Conservation (phyloP, 2,113 vertebrate species). For the Stegostoma tigrinum region DNA sequence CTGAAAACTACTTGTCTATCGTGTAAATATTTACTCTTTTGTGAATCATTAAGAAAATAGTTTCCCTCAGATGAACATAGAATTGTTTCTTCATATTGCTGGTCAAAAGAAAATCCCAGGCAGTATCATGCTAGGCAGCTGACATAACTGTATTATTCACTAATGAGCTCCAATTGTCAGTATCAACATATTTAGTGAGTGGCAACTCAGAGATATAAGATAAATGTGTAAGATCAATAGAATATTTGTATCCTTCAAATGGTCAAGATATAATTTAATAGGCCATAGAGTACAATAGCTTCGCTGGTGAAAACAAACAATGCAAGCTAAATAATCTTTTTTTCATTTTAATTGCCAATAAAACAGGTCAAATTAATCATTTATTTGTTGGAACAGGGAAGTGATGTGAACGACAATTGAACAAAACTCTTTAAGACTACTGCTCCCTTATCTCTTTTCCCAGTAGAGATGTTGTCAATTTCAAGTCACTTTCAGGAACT, state of each 20-base stretch:
- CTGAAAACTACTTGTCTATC: not conserved
- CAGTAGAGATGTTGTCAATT: not conserved
- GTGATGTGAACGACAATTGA: not conserved
- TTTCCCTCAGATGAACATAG: not conserved
- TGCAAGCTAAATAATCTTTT: not conserved
- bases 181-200: too few species aligned
- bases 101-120: not conserved
- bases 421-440: not conserved
- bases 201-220: not conserved
- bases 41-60: not conserved
- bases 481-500: conserved; percentile 21
- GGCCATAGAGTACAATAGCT: not conserved
- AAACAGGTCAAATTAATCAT: not conserved
- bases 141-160: not conserved
- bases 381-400: not conserved
- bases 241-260: not conserved
- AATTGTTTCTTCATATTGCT: not conserved
- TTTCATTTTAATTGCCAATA: not conserved
- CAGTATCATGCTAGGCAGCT: not conserved
- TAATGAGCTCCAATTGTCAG: not conserved
- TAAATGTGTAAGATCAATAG: not conserved
- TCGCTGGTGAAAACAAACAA: not conserved
- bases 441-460: not conserved
- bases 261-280: not conserved
- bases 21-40: not conserved